Percentiles rank a stretch among this genome's conserved stretches.
Conservation (phyloP, 2,113 vertebrate genomes). For the Rhea pennata region DNA sequence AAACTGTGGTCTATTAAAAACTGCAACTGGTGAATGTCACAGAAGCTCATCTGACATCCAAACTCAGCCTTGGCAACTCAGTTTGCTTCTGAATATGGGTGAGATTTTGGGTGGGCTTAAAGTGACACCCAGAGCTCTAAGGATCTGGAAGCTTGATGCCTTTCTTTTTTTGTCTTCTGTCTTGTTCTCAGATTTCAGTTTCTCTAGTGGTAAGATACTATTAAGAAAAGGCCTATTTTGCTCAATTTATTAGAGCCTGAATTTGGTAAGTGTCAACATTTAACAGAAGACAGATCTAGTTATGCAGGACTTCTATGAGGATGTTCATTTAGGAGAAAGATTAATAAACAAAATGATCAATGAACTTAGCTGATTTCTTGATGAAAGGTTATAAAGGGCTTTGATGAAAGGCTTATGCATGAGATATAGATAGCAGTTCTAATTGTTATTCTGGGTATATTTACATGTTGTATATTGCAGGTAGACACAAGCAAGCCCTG, state of each 20-base stretch:
- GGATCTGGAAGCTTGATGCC: neutral
- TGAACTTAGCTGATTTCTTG: neutral
- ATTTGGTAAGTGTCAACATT: neutral
- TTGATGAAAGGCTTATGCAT: neutral
- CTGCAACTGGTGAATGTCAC: neutral
- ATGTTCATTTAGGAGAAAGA: neutral
- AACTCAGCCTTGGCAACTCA: neutral
- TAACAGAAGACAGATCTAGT: neutral
- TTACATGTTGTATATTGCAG: fast-evolving
- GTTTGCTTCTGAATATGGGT: neutral
- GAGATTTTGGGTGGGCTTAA: neutral
- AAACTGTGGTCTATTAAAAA: neutral
- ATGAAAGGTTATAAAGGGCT: neutral
- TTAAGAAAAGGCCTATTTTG: neutral
- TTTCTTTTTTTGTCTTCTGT: neutral
- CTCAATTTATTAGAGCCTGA: neutral
- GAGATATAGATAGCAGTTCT: neutral
- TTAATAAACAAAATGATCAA: neutral
- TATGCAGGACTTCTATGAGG: neutral
- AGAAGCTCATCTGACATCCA: neutral
- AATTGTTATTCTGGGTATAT: neutral
- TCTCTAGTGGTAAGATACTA: neutral
- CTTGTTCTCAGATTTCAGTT: neutral
- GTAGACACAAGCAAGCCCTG: neutral
- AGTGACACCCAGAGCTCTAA: neutral